Evolutionary conservation across 1,140 invertebrate species (phyloP), one percentile per base, ranked within the genome.

Genomic region (Drosophila kanapiae): DNA sequence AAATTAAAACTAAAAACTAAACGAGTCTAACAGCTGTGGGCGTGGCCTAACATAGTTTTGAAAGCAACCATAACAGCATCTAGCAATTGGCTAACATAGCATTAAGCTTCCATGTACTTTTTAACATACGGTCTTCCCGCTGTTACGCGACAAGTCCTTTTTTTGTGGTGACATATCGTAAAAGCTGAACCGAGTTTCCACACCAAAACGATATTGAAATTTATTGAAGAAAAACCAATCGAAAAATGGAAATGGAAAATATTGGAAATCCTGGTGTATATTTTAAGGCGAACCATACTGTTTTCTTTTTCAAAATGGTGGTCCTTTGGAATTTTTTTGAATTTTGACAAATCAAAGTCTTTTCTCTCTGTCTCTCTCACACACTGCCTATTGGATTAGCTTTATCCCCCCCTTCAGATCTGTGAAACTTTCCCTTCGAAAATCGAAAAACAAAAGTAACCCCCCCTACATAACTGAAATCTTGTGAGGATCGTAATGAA

Each of bases 11-110:
- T 23, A 45, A 45, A 47, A 61, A 57, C 63, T 64, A 37, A 63
- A 31, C 48, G 58, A 76, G 93, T 92, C 93, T 91, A 94, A 85
- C 75, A 72, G 77, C 80, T 74, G 77, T 61, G 54, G 49, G 45
- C 60, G 10, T 47, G 23, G 37, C 37, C 42, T 82, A 79, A 86
- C 75, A 64, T 18, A 23, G 23, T 23, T 23, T 23, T 1, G 3
- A 23, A 23, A 23, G 3, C 1, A 31, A 53, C 33, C 54, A 27
- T 77, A 85, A 82, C 82, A 68, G 76, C 81, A 85, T 84, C 60
- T 82, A 42, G 35, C 69, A 18, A 58, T 76, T 71, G 68, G 78
- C 64, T 86, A 88, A 87, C 81, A 57, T 83, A 80, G 51, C 62
- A 63, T 67, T 83, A 84, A 83, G 70, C 56, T 71, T 40, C 35